A percentile compares a stretch with the other conserved stretches of the same genome.
phyloP scores from a whole-genome alignment of 2,888 invertebrate species.

The Machimus rusticus region DNA sequence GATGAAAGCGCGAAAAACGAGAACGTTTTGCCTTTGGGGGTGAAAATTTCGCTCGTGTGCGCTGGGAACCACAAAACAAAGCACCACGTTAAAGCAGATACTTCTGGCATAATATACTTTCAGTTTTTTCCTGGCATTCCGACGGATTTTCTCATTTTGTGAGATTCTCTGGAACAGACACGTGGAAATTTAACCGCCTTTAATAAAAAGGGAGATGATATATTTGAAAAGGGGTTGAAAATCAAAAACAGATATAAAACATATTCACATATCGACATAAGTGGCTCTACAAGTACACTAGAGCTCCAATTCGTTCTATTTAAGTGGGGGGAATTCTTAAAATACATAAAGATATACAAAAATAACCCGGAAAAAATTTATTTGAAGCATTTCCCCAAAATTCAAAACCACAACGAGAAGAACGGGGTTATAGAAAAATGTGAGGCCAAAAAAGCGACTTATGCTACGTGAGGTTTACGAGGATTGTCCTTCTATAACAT shows the following conservation, averaged over 20 bases:
- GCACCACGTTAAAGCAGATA: neutral
- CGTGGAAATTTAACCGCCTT: neutral
- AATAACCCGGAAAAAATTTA: neutral
- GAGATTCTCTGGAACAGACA: neutral
- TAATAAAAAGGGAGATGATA: neutral
- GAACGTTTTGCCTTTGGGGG: neutral
- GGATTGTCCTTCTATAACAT: neutral
- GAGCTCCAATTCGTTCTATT: neutral
- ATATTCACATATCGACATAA: neutral
- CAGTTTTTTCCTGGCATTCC: neutral
- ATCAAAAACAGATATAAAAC: neutral
- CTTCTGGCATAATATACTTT: neutral
- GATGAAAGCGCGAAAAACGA: neutral
- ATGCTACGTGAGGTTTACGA: neutral
- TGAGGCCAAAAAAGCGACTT: neutral
- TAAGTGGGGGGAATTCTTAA: neutral
- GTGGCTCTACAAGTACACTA: neutral
- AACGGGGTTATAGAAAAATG: neutral
- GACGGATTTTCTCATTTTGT: neutral
- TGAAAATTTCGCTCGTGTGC: neutral
- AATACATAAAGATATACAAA: neutral
- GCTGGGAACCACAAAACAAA: neutral
- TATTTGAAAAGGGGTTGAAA: neutral
- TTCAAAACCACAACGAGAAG: neutral
- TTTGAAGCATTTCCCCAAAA: neutral